phyloP scores from a whole-genome alignment of 2,797 vertebrate species.

The Acanthiza pusilla region DNA sequence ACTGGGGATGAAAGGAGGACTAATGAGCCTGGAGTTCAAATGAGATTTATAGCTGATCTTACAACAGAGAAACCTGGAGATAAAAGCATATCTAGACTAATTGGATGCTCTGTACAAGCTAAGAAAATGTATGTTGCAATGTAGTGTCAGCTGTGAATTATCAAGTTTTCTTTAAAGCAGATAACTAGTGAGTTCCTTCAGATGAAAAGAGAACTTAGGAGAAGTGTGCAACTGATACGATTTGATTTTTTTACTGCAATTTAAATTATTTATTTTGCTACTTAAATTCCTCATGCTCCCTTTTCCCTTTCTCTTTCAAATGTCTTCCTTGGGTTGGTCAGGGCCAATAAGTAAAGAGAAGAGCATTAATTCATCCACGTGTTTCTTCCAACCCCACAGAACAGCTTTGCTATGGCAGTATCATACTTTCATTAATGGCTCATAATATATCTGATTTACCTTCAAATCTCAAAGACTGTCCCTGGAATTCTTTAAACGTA shows the following conservation, averaged over 20 bases:
- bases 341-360: neutral
- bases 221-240: neutral
- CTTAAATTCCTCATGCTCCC: neutral
- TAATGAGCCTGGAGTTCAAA: constrained; percentile 46
- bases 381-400: neutral
- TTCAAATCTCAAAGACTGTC: neutral
- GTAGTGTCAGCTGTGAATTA: neutral
- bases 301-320: neutral
- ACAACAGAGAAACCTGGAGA: constrained; percentile 23
- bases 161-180: neutral
- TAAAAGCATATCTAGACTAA: constrained; percentile 56
- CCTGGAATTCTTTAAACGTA: neutral
- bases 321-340: neutral
- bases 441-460: neutral
- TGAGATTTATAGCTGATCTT: constrained; percentile 52
- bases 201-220: neutral
- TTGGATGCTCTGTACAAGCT: constrained; percentile 12
- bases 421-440: neutral
- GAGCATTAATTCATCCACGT: neutral
- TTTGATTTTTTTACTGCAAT: neutral
- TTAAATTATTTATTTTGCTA: neutral
- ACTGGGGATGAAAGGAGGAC: constrained; percentile 9
- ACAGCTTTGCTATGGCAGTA: neutral
- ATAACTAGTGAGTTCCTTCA: neutral
- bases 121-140: neutral